Base-by-base conservation (phyloP, 2,113 vertebrate genomes). In the Rhinolophus ferrumequinum region DNA sequence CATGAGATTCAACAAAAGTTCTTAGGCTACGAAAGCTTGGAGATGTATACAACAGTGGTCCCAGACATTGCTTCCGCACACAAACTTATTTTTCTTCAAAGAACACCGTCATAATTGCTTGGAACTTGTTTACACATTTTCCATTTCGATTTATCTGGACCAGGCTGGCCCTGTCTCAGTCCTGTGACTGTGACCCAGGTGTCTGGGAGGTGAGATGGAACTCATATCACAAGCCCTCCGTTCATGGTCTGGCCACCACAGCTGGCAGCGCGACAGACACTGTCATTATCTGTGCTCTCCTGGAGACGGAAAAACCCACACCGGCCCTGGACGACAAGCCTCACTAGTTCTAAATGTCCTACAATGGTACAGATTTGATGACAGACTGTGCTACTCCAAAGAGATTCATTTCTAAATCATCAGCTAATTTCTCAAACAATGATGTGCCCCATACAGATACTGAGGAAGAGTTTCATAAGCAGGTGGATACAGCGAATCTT, bases 391-490 rank as follows among this genome's bases (percentile, higher is more conserved):
- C 56, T 28, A 35, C 56, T 30, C 38, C 24, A 33, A 44, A 67
- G 33, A 54, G 28, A 16, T 77, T 10, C 13, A 12, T 28, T 90
- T 69, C 21, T 8, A 81, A 58, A 22, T 80, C 6, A 79, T 16
- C 16, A 7, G 67, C 15, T 30, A 52, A 26, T 33, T 47, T 52
- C 28, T 33, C 67, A 75, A 69, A 14, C 35, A 82, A 81, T 2
- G 28, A 22, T 38, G 14, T 26, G 7, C 5, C 44, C 7, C 2
- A 16, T 3, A 5, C 0, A 21, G 28, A 81, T 1, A 33, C 11
- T 0, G 3, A 76, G 21, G 7, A 66, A 21, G 0, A 7, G 41
- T 6, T 66, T 16, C 19, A 10, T 1, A 35, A 41, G 44, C 62
- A 21, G 75, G 41, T 2, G 70, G 24, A 6, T 11, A 15, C 1